Conservation (phyloP, 2,888 invertebrate species). For the Phyllotreta striolata region DNA sequence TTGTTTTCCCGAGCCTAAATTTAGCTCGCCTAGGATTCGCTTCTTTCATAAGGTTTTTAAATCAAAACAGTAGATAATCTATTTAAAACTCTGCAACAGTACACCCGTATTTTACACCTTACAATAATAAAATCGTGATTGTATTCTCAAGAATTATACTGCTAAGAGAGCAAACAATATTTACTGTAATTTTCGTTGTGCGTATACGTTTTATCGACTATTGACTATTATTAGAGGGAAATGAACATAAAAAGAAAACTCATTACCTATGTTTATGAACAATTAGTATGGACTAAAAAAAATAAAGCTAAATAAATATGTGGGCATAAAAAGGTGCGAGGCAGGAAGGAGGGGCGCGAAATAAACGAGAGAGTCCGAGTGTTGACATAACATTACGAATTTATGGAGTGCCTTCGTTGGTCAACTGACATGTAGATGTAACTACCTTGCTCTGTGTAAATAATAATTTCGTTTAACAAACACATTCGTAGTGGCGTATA, state of each 20-base stretch:
- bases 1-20: no score
- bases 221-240: conserved; percentile 11
- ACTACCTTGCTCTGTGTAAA: conserved; percentile 61
- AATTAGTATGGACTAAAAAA: conserved; percentile 41
- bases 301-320: conserved; percentile 39
- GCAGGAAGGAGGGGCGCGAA: conserved; percentile 27
- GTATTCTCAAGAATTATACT: no score
- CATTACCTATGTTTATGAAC: conserved; percentile 43
- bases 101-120: no score
- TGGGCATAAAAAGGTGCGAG: conserved; percentile 45
- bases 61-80: no score
- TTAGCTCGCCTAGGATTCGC: no score
- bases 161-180: no score
- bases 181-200: no score
- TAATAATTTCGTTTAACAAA: conserved; percentile 64
- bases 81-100: no score
- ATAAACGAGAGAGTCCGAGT: conserved; percentile 46
- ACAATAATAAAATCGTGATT: no score
- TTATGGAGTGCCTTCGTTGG: conserved; percentile 57
- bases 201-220: not conserved
- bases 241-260: conserved; percentile 30
- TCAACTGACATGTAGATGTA: conserved; percentile 56
- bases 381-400: conserved; percentile 61
- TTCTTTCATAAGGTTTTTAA: no score
- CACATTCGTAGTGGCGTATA: conserved; percentile 53